Evolutionary conservation across 2,888 invertebrate genomes (phyloP), one percentile per base, ranked within the genome.

Genomic region (Pseudococcus jackbeardsleyi): DNA sequence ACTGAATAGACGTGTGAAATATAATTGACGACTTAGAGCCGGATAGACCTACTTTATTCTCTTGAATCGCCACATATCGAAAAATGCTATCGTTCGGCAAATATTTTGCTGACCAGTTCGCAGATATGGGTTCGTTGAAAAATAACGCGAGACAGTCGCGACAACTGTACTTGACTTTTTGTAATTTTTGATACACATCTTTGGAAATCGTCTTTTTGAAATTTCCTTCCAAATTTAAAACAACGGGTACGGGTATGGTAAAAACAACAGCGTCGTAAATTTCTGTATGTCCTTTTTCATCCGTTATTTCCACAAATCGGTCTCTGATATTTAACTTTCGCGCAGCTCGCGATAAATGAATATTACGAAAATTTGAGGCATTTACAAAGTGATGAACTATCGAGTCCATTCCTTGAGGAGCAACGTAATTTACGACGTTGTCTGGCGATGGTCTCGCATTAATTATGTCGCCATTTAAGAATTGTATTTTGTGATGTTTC

Each of bases 21-120:
- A 88, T 42, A 4, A 89, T 86, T n/a, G 89, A 88, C 11, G 89
- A 89, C 5, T 85, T 33, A 33, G 42, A n/a, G 72, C 46, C 9
- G 15, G n/a, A 1, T 7, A 79, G 15, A 22, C 72, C 64, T 5
- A 85, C 42, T 89, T 89, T 89, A 64, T 82, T 88, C 50, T 89
- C 89, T 22, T 89, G 89, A 54, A 89, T 89, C 19, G 89, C 88
- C 42, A 89, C 84, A 22, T 89, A 89, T 46, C 88, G 85, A 42
- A 89, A 89, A 8, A 64, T 85, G 19, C 84, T 22, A 48, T 89
- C 85, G 15, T 50, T 1, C 17, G 88, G 22, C 26, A 89, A 15
- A 15, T 88, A 89, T n/a, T 88, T 72, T 0, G 89, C 89, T n/a
- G 88, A 89, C 89, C 89, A 89, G 0, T 82, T 54, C 22, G 9